Evolutionary conservation across 2,888 invertebrate genomes (phyloP).

Genomic region (Mechanitis mazaeus): DNA sequence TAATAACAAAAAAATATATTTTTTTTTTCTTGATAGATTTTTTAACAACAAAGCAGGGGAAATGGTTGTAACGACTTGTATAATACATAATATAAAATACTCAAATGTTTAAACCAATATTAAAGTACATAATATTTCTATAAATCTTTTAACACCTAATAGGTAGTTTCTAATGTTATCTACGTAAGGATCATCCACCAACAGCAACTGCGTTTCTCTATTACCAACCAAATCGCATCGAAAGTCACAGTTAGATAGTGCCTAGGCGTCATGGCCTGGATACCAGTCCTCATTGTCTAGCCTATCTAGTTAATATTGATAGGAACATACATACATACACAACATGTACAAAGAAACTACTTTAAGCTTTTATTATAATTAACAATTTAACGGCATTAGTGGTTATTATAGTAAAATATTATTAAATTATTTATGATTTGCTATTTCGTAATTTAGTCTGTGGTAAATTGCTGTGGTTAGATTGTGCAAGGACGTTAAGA

Average conservation of each 20-base stretch:
- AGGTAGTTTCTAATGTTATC: too few species aligned
- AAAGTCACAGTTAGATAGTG: conserved; percentile 14
- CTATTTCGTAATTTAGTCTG: background rate
- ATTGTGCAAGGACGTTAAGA: background rate
- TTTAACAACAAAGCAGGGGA: too few species aligned
- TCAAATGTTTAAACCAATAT: too few species aligned
- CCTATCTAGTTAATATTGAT: conserved; percentile 4
- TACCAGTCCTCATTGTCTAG: background rate
- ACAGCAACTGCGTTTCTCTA: conserved; percentile 16
- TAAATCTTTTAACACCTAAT: too few species aligned
- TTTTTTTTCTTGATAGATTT: too few species aligned
- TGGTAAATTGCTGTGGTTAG: background rate
- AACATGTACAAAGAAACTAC: background rate
- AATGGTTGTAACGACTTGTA: too few species aligned
- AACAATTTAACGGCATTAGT: too few species aligned
- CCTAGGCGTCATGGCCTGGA: conserved; percentile 3
- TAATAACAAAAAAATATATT: too few species aligned
- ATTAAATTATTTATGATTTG: background rate
- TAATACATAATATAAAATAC: too few species aligned
- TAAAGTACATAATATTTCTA: too few species aligned
- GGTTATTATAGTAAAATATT: background rate
- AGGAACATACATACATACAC: background rate
- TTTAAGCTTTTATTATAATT: too few species aligned
- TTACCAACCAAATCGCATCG: conserved; percentile 12
- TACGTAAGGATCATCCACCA: too few species aligned